These are phyloP conservation scores for Pipistrellus kuhlii DNA, from an alignment of 2,797 vertebrate genomes.

Conservation along the genomic window DNA sequence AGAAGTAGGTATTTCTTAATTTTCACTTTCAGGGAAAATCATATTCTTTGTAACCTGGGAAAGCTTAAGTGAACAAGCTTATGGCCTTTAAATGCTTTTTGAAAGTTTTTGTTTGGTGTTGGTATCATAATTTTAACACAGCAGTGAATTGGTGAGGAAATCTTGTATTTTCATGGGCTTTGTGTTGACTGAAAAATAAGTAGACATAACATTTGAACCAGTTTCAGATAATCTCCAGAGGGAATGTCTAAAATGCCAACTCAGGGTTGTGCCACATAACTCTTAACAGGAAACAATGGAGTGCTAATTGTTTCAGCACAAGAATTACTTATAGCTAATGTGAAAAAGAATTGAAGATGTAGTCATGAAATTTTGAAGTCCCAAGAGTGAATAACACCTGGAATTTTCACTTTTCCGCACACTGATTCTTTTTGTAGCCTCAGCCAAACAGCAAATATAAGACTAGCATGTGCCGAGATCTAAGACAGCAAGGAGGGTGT, in stretches of 20 bases:
- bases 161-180: background rate
- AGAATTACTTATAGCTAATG: constrained; percentile 37
- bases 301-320: constrained; percentile 24
- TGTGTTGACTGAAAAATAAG: constrained; percentile 47
- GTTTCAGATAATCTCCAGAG: constrained; percentile 45
- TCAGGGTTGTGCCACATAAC: background rate
- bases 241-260: background rate
- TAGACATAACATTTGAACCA: constrained; percentile 19
- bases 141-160: constrained; percentile 29
- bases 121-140: constrained; percentile 56
- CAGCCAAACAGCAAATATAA: constrained; percentile 99
- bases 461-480: constrained; percentile 98
- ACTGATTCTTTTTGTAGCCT: constrained; percentile 87
- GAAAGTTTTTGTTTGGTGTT: constrained; percentile 26
- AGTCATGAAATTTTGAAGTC: background rate
- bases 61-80: constrained; percentile 32
- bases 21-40: constrained; percentile 53
- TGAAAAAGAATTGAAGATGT: background rate
- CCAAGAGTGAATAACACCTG: constrained; percentile 24
- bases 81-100: constrained; percentile 24
- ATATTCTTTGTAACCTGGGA: background rate
- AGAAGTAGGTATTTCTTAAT: constrained; percentile 52
- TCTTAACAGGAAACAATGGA: background rate
- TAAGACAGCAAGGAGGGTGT: constrained; percentile 96
- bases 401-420: constrained; percentile 51